Evolutionary conservation across 2,797 vertebrate genomes (phyloP).

Genomic region (Tenualosa thibaudeaui): DNA sequence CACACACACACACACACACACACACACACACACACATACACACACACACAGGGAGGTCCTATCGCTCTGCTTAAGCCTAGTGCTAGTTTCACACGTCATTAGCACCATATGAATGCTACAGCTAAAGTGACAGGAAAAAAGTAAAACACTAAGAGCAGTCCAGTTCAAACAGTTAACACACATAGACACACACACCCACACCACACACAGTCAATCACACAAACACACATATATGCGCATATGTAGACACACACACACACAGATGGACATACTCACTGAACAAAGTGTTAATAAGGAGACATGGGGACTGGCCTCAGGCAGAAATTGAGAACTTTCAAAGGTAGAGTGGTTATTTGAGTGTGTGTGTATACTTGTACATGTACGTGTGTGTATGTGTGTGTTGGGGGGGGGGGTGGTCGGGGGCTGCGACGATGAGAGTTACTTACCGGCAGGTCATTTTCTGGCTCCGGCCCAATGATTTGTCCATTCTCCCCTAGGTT

Average conservation of each 20-base stretch:
- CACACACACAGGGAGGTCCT: constrained; percentile 26
- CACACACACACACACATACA: background rate
- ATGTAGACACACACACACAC: background rate
- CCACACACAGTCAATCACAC: background rate
- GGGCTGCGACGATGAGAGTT: background rate
- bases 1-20: background rate
- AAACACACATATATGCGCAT: background rate
- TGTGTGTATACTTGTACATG: background rate
- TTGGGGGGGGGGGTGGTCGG: background rate
- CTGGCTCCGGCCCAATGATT: constrained; percentile 25
- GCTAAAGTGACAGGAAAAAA: constrained; percentile 1
- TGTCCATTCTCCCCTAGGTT: constrained; percentile 23
- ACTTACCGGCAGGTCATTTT: constrained; percentile 11
- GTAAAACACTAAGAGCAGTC: background rate
- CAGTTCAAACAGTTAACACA: background rate
- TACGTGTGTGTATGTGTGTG: background rate
- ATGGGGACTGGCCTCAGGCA: constrained; percentile 29
- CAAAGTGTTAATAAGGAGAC: constrained; percentile 38
- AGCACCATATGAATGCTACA: constrained; percentile 17
- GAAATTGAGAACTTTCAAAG: background rate
- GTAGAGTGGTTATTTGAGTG: background rate
- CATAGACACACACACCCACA: background rate
- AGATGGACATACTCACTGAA: background rate
- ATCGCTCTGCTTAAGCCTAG: constrained; percentile 21
- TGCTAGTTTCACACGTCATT: constrained; percentile 35